phyloP scores from a whole-genome alignment of 1,140 invertebrate species.

The Diabrotica virgifera region DNA sequence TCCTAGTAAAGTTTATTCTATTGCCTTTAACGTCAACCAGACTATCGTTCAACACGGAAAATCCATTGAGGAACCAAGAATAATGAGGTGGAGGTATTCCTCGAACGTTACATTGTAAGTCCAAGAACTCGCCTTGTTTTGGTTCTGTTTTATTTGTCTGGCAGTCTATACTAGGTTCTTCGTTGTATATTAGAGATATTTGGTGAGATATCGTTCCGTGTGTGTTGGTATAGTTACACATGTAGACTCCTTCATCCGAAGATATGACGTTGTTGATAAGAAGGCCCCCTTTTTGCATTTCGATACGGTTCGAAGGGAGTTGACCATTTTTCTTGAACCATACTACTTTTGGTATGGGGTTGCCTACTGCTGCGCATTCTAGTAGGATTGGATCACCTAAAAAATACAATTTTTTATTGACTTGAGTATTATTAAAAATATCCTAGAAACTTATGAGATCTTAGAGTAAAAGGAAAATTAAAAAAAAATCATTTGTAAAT shows the following conservation, averaged over 20 bases:
- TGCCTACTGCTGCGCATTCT: constrained; percentile 62
- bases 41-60: constrained; percentile 57
- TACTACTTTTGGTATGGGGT: constrained; percentile 56
- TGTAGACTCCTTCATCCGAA: constrained; percentile 67
- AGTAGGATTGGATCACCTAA: constrained; percentile 60
- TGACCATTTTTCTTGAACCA: constrained; percentile 57
- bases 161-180: constrained; percentile 60
- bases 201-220: constrained; percentile 50
- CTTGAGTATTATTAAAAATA: no score
- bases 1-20: constrained; percentile 55
- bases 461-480: no score
- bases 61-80: constrained; percentile 83
- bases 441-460: no score
- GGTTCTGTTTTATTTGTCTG: constrained; percentile 58
- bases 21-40: constrained; percentile 51
- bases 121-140: constrained; percentile 62
- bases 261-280: constrained; percentile 59
- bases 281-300: constrained; percentile 57
- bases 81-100: constrained; percentile 69
- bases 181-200: constrained; percentile 54
- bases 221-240: constrained; percentile 59
- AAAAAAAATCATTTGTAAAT: no score
- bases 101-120: constrained; percentile 62
- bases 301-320: constrained; percentile 47
- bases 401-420: constrained; percentile 25